Evolutionary conservation across 2,888 invertebrate genomes (phyloP).

Genomic region (Yponomeuta evonymella): DNA sequence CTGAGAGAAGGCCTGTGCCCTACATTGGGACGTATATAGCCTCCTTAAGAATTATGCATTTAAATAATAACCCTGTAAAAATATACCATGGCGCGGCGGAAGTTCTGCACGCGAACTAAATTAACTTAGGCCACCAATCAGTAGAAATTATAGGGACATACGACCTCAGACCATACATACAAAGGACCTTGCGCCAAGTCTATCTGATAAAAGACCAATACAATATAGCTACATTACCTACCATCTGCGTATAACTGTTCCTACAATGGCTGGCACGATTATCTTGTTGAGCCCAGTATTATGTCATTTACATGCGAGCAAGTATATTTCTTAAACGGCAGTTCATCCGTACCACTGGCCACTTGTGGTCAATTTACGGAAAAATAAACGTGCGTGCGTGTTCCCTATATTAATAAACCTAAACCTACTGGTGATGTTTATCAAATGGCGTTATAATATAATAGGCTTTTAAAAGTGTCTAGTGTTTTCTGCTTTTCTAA

Average conservation of each 20-base stretch:
- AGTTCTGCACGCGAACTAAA: too few species aligned
- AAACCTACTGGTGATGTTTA: background rate
- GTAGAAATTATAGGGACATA: background rate
- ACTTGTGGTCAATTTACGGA: background rate
- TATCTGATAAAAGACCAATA: background rate
- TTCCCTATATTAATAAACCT: background rate
- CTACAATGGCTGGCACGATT: constrained; percentile 7
- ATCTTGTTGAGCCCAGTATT: constrained; percentile 14
- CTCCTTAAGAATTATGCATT: too few species aligned
- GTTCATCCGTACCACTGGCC: background rate
- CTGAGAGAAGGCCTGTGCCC: too few species aligned
- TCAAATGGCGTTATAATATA: background rate
- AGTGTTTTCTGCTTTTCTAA: too few species aligned
- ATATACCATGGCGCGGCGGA: too few species aligned
- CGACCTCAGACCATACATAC: background rate
- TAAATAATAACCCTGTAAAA: too few species aligned
- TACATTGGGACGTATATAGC: too few species aligned
- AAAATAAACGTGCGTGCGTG: background rate
- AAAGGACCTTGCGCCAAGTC: background rate
- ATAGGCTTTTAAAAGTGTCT: too few species aligned
- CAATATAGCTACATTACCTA: background rate
- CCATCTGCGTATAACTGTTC: background rate
- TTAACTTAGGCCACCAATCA: background rate
- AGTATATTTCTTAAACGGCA: constrained; percentile 1
- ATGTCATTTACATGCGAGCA: background rate